Percentiles rank a stretch among this genome's conserved stretches.
phyloP scores from a whole-genome alignment of 1,140 invertebrate species.

The Meloidogyne hapla region DNA sequence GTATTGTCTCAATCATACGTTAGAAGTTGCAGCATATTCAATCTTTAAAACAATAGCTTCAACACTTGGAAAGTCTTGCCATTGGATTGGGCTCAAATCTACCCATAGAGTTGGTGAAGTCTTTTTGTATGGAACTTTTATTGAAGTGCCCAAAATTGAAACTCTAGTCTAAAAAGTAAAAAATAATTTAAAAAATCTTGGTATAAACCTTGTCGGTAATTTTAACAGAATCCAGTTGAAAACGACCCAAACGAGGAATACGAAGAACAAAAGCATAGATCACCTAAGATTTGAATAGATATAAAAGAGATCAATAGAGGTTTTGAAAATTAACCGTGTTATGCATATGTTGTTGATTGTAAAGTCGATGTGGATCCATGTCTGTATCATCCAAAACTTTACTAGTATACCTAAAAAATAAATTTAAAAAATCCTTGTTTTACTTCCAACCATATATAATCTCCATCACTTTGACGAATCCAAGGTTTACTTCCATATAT shows the following conservation, averaged over 20 bases:
- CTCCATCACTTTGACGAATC: conserved; percentile 58
- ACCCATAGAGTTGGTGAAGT: conserved; percentile 23
- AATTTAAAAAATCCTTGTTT: conserved; percentile 21
- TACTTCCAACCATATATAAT: conserved; percentile 53
- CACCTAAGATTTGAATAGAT: conserved; percentile 13
- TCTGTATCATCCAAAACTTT: conserved; percentile 22
- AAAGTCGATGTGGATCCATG: conserved; percentile 22
- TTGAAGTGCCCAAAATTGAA: conserved; percentile 44
- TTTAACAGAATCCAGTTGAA: conserved; percentile 41
- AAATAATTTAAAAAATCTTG: neutral
- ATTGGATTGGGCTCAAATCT: conserved; percentile 25
- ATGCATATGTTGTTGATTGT: conserved; percentile 34
- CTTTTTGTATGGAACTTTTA: conserved; percentile 18
- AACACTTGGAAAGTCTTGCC: conserved; percentile 34
- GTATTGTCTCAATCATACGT: no score
- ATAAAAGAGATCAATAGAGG: neutral
- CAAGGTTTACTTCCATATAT: conserved; percentile 78
- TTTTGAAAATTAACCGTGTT: conserved; percentile 25
- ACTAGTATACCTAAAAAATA: conserved; percentile 40
- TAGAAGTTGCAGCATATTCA: conserved; percentile 45
- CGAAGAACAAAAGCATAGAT: conserved; percentile 42
- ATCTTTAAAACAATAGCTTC: conserved; percentile 56
- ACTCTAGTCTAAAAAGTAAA: conserved; percentile 42
- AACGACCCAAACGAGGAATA: conserved; percentile 23
- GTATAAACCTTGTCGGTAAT: conserved; percentile 33